These are phyloP conservation scores for Cyprinodon tularosa DNA, from an alignment of 2,113 vertebrate genomes.

Conservation along the genomic window DNA sequence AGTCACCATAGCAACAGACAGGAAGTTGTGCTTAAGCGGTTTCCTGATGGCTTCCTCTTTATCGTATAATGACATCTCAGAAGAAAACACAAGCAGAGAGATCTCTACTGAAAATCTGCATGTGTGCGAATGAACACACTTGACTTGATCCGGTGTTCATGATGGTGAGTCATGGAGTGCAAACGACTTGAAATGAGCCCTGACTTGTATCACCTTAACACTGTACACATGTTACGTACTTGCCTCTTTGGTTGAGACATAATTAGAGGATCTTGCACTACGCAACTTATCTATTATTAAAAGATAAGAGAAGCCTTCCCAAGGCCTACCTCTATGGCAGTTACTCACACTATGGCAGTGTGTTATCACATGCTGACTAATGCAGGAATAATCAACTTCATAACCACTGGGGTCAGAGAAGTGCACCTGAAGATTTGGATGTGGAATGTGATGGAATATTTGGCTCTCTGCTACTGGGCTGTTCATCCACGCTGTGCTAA, in stretches of 20 bases:
- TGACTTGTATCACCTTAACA: constrained; percentile 16
- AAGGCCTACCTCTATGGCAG: constrained; percentile 11
- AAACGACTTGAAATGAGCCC: not conserved
- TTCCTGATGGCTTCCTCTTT: constrained; percentile 83
- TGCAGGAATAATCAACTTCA: constrained; percentile 52
- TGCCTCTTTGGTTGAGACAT: constrained; percentile 56
- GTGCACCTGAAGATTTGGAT: constrained; percentile 26
- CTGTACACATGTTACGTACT: constrained; percentile 43
- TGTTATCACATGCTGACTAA: constrained; percentile 66
- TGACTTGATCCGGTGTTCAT: constrained; percentile 2
- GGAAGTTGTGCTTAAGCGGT: constrained; percentile 83
- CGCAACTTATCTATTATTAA: constrained; percentile 64
- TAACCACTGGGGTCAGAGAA: constrained; percentile 45
- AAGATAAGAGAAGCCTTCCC: constrained; percentile 42
- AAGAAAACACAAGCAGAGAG: constrained; percentile 67
- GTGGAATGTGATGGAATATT: constrained; percentile 40
- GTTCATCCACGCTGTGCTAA: constrained; percentile 4
- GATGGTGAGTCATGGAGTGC: not conserved
- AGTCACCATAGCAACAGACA: constrained; percentile 79
- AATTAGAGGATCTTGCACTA: constrained; percentile 44
- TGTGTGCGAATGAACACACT: constrained; percentile 3
- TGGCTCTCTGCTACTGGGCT: not conserved
- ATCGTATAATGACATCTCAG: constrained; percentile 81
- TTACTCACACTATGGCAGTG: constrained; percentile 47
- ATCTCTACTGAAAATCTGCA: constrained; percentile 23